Evolutionary conservation across 2,888 invertebrate genomes (phyloP).

Genomic region (Andrena dorsata): DNA sequence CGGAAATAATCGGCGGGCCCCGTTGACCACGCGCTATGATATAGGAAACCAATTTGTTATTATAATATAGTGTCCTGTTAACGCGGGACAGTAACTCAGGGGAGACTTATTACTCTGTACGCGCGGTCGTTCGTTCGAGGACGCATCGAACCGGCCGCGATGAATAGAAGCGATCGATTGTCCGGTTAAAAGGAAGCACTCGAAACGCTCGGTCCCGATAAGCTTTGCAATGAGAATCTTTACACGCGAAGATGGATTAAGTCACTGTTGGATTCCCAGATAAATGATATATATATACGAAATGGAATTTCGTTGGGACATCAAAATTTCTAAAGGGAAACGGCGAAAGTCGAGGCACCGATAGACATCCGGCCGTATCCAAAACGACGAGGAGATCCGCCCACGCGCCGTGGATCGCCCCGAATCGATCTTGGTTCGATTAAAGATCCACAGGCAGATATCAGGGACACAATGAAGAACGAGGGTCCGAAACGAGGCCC

Average conservation of each 20-base stretch:
- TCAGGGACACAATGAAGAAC: slow-evolving; percentile 59
- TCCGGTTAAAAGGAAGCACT: slow-evolving; percentile 20
- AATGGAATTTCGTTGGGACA: background rate
- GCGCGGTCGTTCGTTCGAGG: slow-evolving; percentile 1
- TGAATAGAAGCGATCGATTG: slow-evolving; percentile 32
- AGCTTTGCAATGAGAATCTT: too few relatives aligned
- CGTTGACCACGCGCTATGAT: slow-evolving; percentile 46
- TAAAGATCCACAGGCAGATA: slow-evolving; percentile 67
- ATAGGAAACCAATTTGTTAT: slow-evolving; percentile 57
- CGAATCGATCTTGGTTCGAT: slow-evolving; percentile 54
- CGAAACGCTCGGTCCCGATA: background rate
- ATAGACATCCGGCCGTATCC: background rate
- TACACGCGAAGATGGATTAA: too few relatives aligned
- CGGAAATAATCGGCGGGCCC: slow-evolving; percentile 49
- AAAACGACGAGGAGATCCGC: slow-evolving; percentile 39
- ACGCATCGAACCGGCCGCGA: slow-evolving; percentile 26
- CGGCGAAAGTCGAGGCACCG: slow-evolving; percentile 4
- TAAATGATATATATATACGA: too few relatives aligned
- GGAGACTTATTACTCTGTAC: slow-evolving; percentile 27
- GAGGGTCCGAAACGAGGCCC: slow-evolving; percentile 49
- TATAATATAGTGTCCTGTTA: slow-evolving; percentile 53
- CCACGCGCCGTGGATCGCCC: slow-evolving; percentile 38
- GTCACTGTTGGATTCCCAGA: too few relatives aligned
- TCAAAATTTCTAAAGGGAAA: background rate
- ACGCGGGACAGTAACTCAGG: slow-evolving; percentile 38